Conservation (phyloP, 2,113 vertebrate genomes). For the Clarias batrachus region DNA sequence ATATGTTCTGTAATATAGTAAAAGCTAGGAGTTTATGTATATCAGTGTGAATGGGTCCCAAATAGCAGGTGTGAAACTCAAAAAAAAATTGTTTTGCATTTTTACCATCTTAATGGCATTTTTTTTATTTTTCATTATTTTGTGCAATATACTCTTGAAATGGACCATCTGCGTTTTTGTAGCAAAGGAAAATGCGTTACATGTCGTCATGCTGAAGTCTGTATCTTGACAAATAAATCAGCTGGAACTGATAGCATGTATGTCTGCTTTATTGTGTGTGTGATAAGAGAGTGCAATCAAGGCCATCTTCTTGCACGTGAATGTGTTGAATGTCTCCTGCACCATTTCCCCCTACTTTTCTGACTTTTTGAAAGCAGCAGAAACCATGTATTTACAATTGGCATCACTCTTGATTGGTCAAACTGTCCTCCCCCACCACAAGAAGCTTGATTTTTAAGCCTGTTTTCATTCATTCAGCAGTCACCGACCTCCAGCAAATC, state of each 20-base stretch:
- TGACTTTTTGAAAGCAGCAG: not conserved
- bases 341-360: not conserved
- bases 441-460: not conserved
- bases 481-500: not conserved
- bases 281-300: constrained; percentile 8
- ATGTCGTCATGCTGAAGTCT: constrained; percentile 83
- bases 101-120: constrained; percentile 72
- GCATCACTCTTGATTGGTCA: constrained; percentile 37
- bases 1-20: constrained; percentile 93
- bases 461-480: constrained; percentile 18
- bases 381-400: constrained; percentile 13
- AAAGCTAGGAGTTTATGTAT: constrained; percentile 85
- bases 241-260: constrained; percentile 84
- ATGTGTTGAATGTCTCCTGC: not conserved
- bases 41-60: constrained; percentile 88
- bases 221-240: constrained; percentile 94
- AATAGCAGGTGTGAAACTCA: constrained; percentile 86
- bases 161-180: constrained; percentile 86
- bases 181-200: constrained; percentile 81
- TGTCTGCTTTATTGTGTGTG: constrained; percentile 47
- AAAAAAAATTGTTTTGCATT: constrained; percentile 77
- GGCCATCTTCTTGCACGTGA: not conserved
- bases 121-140: constrained; percentile 80
- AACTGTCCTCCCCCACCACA: not conserved
- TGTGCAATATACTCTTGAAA: constrained; percentile 91